These are phyloP conservation scores for Hiodon alosoides DNA, from an alignment of 2,113 vertebrate genomes.

Conservation along the genomic window DNA sequence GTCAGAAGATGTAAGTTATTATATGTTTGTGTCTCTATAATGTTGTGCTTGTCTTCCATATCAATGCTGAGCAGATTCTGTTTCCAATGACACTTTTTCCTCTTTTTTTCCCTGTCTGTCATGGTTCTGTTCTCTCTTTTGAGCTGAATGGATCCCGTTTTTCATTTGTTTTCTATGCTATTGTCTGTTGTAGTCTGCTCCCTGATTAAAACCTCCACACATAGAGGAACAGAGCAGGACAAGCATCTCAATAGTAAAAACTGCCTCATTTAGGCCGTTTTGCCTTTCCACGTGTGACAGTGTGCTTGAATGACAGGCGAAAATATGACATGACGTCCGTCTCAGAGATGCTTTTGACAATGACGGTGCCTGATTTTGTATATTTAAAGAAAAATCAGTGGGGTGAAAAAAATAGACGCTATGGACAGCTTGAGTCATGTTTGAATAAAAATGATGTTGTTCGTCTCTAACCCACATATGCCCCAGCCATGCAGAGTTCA, in stretches of 20 bases:
- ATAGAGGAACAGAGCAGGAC: not conserved
- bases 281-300: not conserved
- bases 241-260: not conserved
- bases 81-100: not conserved
- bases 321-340: not conserved
- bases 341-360: not conserved
- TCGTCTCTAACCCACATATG: not conserved
- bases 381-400: not conserved
- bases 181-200: not conserved
- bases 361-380: not conserved
- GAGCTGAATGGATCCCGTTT: not conserved
- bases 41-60: not conserved
- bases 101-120: too few species aligned
- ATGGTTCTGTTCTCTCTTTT: slow-evolving; percentile 2
- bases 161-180: slow-evolving; percentile 5
- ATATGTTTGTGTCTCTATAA: not conserved
- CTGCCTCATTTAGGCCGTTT: slow-evolving; percentile 1
- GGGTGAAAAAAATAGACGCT: not conserved
- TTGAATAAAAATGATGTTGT: not conserved
- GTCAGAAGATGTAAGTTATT: not conserved
- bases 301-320: not conserved
- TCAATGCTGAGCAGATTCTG: slow-evolving; percentile 6
- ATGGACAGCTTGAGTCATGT: not conserved
- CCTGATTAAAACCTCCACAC: slow-evolving; percentile 1
- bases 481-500: not conserved